phyloP scores from a whole-genome alignment of 2,797 vertebrate species.

The Protosalanx chinensis region DNA sequence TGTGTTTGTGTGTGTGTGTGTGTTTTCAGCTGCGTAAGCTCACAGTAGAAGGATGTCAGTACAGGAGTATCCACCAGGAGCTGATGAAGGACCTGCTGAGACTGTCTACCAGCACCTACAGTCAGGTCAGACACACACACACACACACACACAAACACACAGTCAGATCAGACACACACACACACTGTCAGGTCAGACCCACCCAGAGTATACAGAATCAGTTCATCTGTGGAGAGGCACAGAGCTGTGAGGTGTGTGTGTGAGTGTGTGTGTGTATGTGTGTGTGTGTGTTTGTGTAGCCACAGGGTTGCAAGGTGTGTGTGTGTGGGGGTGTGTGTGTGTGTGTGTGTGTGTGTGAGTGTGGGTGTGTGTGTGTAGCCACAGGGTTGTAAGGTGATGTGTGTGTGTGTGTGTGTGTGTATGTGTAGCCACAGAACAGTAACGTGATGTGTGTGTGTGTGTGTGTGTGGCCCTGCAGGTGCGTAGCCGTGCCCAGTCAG shows the following conservation, averaged over 20 bases:
- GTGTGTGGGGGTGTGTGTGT: too few relatives aligned
- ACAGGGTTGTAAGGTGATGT: too few relatives aligned
- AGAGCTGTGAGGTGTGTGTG: too few relatives aligned
- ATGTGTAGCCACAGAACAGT: neutral
- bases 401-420: neutral
- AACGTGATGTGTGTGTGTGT: neutral
- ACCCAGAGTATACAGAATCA: too few relatives aligned
- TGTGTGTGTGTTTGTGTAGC: too few relatives aligned
- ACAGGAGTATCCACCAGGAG: conserved; percentile 87
- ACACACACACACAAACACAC: neutral
- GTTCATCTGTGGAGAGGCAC: too few relatives aligned
- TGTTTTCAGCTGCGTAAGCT: conserved; percentile 83
- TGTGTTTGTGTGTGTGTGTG: conserved; percentile 24
- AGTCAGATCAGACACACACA: conserved; percentile 77
- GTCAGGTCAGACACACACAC: conserved; percentile 77
- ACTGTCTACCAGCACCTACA: conserved; percentile 94
- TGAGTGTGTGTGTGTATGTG: too few relatives aligned
- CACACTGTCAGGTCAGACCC: neutral
- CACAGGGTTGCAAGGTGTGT: too few relatives aligned
- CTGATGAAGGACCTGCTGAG: conserved; percentile 90
- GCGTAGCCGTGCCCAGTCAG: conserved; percentile 91
- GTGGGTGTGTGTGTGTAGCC: too few relatives aligned
- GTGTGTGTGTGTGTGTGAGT: too few relatives aligned
- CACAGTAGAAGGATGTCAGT: conserved; percentile 92
- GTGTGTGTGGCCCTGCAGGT: conserved; percentile 69